Conservation (phyloP, 2,113 vertebrate species). For the Acrocephalus kingi region DNA sequence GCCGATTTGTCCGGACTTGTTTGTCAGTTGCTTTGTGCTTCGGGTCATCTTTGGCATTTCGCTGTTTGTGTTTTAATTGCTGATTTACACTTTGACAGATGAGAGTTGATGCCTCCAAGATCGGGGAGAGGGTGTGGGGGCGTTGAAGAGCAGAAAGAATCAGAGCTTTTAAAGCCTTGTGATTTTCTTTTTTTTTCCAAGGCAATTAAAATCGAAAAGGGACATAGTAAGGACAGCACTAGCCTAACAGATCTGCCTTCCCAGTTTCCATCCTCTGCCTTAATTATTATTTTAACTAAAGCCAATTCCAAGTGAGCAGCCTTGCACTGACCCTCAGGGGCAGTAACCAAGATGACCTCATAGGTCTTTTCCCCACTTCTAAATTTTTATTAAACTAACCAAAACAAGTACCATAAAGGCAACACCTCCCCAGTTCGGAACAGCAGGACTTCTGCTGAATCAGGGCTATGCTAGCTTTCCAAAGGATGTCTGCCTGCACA, state of each 20-base stretch:
- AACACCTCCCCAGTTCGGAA: background rate
- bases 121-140: constrained; percentile 59
- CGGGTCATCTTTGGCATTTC: constrained; percentile 93
- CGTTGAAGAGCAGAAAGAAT: constrained; percentile 28
- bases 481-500: background rate
- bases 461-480: background rate
- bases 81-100: constrained; percentile 92
- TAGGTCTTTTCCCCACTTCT: background rate
- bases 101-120: constrained; percentile 86
- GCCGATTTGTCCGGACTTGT: constrained; percentile 92
- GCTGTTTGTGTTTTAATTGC: constrained; percentile 93
- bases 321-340: constrained; percentile 12
- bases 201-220: constrained; percentile 74
- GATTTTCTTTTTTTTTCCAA: constrained; percentile 69
- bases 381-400: constrained; percentile 47
- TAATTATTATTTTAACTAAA: constrained; percentile 74
- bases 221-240: constrained; percentile 61
- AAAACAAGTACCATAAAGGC: background rate
- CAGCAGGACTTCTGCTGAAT: background rate
- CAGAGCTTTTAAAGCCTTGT: constrained; percentile 71
- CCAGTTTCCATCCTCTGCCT: constrained; percentile 11
- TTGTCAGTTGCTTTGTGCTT: constrained; percentile 92
- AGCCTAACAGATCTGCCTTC: constrained; percentile 35
- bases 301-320: constrained; percentile 37
- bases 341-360: constrained; percentile 43